Evolutionary conservation across 2,113 vertebrate genomes (phyloP), one percentile per base, ranked within the genome.

Genomic region (Nansenia antarctica): DNA sequence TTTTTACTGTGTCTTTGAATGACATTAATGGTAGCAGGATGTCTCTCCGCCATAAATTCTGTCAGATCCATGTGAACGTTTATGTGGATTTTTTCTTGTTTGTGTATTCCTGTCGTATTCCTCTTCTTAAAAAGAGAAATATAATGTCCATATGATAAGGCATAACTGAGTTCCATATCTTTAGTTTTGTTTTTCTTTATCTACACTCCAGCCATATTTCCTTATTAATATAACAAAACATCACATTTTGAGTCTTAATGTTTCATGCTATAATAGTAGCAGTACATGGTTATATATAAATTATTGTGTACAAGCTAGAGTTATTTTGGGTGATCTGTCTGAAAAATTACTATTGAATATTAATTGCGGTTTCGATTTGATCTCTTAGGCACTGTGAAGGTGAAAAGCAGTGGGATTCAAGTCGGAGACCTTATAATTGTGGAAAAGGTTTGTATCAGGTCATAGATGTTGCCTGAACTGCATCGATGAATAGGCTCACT

Each of bases 351-450:
- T 31, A 14, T 37, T 67, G 34, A 27, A 27, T 2, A 66, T 78
- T 67, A 30, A 74, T 37, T 54, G 67, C 2, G 55, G 30, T 62
- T 63, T 70, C n/a, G 47, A 0, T 29, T 12, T 61, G 35, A 3
- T 80, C 29, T 83, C 82, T 61, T 89, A 99, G 98, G 98, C 35
- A 99, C 96, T 0, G 90, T 96, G 78, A 98, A 98, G 83, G 96
- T 98, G 83, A 98, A 98, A 90, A 99, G 98, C 79, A 96, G 95
- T 12, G 91, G 86, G 22, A 99, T 99, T 82, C 98, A 99, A 90
- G 98, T 98, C 1, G 98, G 98, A 9, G 98, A 99, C 62, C 95
- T 99, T 14, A 95, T 99, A 84, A 94, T 99, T n/a, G 95, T 99
- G 9, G 98, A 99, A 69, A 99, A 99, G 97, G 98, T 98, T 90